Base-by-base conservation (phyloP, 30 jellyfish, hydroid and myxozoan species). In the Turritopsis rubra region DNA sequence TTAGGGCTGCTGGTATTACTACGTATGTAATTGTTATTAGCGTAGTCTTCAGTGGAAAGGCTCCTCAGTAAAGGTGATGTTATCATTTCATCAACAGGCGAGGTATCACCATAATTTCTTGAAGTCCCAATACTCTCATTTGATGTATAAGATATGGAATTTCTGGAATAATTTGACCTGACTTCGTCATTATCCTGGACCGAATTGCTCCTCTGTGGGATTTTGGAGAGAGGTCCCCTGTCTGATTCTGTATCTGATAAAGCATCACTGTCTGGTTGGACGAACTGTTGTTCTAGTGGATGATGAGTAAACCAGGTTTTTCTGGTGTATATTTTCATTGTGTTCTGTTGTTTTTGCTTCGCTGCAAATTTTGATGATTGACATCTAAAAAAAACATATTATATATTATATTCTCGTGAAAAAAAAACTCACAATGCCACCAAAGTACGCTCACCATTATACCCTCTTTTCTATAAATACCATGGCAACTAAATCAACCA, bases 291-390 rank as follows among this genome's bases (percentile, higher is more conserved):
- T 23, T 68, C 22, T 9, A 68, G 21, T 7, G 77, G 77, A 68
- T 68, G 77, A 27, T 68, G 30, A 9, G 77, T 7, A 19, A 68
- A 68, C 77, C 77, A 68, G 77, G 77, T 68, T 22, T 27, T 68
- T 23, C 77, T 23, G 9, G 30, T n/a, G 77, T 23, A 7, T 22
- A 68, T 9, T 68, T 22, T 9, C 30, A 41, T n/a, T n/a, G n/a
- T n/a, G n/a, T n/a, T n/a, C n/a, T n/a, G 13, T 41, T 41, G 5
- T 3, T 41, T 41, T 41, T 41, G 60, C 9, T 41, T 41, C 13
- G 60, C 60, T 41, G 60, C 60, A 41, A 41, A 41, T 41, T 41
- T 41, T 41, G 60, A 41, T 41, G 60, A 41, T 41, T 41, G 60
- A 41, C 60, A 41, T 41, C 60, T 41, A 13, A 41, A 41, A 41